A percentile compares a stretch with the other conserved stretches of the same genome.
Evolutionary conservation across 2,888 invertebrate species (phyloP).

Genomic region (Cremastobaeus sp.): DNA sequence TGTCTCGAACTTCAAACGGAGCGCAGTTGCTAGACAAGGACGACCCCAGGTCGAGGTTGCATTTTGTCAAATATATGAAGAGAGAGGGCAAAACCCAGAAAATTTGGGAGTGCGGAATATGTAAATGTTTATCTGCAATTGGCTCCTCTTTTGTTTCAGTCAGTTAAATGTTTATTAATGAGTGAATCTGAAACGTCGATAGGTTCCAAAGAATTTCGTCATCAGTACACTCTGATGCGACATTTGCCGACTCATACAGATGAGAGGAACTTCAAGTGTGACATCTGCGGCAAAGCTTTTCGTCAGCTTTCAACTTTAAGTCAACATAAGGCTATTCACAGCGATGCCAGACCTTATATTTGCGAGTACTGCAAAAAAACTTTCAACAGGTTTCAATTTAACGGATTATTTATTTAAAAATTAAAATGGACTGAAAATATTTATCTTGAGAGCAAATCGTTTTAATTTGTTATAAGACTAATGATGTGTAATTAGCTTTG

Average conservation of each 20-base stretch:
- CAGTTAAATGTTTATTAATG: slow-evolving; percentile 26
- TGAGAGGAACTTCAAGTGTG: slow-evolving; percentile 87
- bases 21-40: slow-evolving; percentile 79
- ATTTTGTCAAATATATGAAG: slow-evolving; percentile 84
- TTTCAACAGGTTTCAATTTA: slow-evolving; percentile 81
- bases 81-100: slow-evolving; percentile 84
- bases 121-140: slow-evolving; percentile 79
- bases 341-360: slow-evolving; percentile 85
- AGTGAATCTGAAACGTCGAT: slow-evolving; percentile 17
- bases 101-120: slow-evolving; percentile 87
- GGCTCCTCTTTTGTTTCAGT: neutral
- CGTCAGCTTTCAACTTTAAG: slow-evolving; percentile 86
- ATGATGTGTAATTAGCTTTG: neutral
- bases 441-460: no score
- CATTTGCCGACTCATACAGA: slow-evolving; percentile 88
- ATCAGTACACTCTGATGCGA: slow-evolving; percentile 87
- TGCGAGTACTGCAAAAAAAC: slow-evolving; percentile 88
- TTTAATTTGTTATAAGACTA: neutral
- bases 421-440: neutral
- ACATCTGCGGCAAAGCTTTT: slow-evolving; percentile 86
- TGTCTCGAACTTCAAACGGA: slow-evolving; percentile 13
- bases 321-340: slow-evolving; percentile 89
- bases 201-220: slow-evolving; percentile 87
- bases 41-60: slow-evolving; percentile 82
- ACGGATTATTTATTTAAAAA: slow-evolving; percentile 18